phyloP scores from a whole-genome alignment of 2,113 vertebrate species.

The Podarcis raffonei region DNA sequence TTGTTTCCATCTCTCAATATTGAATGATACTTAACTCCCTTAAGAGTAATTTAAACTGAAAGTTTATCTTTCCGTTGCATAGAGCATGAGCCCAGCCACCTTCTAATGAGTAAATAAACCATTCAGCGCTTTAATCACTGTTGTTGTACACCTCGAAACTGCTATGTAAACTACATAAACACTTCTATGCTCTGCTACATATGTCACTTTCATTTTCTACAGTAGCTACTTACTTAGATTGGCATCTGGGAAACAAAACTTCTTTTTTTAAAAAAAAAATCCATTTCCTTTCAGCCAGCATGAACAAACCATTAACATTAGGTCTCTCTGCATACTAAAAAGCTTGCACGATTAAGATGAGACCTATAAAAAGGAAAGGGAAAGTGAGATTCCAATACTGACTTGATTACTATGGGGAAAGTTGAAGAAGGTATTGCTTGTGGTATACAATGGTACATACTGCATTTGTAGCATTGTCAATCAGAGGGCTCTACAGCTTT shows the following conservation, averaged over 20 bases:
- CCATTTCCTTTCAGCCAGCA: slow-evolving; percentile 44
- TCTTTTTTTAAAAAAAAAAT: slow-evolving; percentile 10
- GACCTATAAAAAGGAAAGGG: slow-evolving; percentile 29
- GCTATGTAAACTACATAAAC: slow-evolving; percentile 58
- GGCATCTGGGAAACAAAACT: slow-evolving; percentile 47
- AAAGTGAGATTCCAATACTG: slow-evolving; percentile 3
- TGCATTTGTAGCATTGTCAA: slow-evolving; percentile 31
- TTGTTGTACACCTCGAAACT: slow-evolving; percentile 67
- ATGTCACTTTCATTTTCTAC: slow-evolving; percentile 64
- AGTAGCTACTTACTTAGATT: slow-evolving; percentile 64
- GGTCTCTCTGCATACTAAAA: slow-evolving; percentile 35
- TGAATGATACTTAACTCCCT: slow-evolving; percentile 59
- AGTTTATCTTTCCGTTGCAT: slow-evolving; percentile 54
- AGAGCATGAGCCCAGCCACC: slow-evolving; percentile 39
- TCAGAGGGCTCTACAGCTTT: not conserved
- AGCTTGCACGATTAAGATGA: slow-evolving; percentile 29
- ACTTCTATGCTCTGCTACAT: slow-evolving; percentile 61
- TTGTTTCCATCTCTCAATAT: slow-evolving; percentile 49
- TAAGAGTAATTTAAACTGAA: slow-evolving; percentile 65
- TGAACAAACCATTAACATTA: slow-evolving; percentile 35
- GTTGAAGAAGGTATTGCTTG: not conserved
- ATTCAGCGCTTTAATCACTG: slow-evolving; percentile 60
- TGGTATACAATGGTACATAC: slow-evolving; percentile 1
- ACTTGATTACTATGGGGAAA: slow-evolving; percentile 25
- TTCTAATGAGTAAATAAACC: slow-evolving; percentile 68